phyloP scores from a whole-genome alignment of 1,140 invertebrate species.

The Cataglyphis hispanica region DNA sequence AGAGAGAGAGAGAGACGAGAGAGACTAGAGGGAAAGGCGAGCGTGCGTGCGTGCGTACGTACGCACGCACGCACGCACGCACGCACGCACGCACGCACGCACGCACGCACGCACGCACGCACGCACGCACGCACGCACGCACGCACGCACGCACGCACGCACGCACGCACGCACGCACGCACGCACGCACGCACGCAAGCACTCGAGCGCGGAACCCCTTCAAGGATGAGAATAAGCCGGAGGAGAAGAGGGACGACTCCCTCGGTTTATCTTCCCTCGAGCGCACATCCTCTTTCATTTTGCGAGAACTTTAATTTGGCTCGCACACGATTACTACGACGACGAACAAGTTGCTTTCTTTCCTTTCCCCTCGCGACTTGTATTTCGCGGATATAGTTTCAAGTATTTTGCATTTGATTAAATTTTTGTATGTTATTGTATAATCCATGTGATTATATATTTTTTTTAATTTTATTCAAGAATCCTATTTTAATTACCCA shows the following conservation, averaged over 20 bases:
- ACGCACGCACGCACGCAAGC: constrained; percentile 47
- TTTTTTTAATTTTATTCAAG: too few relatives aligned
- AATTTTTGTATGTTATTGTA: neutral
- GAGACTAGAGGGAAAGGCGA: constrained; percentile 36
- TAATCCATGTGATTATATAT: neutral
- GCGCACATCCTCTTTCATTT: constrained; percentile 57
- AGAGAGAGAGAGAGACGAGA: neutral
- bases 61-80: too few relatives aligned
- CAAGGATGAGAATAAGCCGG: constrained; percentile 63
- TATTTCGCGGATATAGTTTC: neutral
- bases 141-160: neutral
- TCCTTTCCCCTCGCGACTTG: neutral
- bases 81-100: constrained; percentile 29
- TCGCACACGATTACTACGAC: constrained; percentile 16
- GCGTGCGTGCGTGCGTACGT: neutral
- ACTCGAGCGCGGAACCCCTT: constrained; percentile 69
- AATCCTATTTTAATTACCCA: neutral
- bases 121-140: constrained; percentile 5
- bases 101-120: constrained; percentile 30
- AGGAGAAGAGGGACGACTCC: constrained; percentile 22
- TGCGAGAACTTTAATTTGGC: constrained; percentile 56
- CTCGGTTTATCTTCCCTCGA: constrained; percentile 53
- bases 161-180: too few relatives aligned
- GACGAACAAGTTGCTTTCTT: neutral
- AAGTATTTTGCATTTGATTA: neutral